These are phyloP conservation scores for Hemaris fuciformis DNA, from an alignment of 2,888 invertebrate genomes.

Conservation along the genomic window DNA sequence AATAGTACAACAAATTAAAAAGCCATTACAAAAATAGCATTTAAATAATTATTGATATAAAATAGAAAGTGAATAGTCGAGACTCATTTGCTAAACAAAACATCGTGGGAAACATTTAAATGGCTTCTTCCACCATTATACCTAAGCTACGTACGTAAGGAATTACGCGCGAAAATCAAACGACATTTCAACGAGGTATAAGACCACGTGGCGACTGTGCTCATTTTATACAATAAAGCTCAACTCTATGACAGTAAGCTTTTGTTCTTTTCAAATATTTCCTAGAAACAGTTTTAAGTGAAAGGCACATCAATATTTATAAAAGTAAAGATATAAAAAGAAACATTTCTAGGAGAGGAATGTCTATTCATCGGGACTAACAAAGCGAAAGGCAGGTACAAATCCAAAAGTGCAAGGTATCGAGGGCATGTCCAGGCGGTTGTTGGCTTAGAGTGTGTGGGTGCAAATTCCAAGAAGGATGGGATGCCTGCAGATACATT, in stretches of 20 bases:
- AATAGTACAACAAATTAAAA: not conserved
- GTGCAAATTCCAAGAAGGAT: constrained; percentile 76
- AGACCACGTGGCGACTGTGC: constrained; percentile 54
- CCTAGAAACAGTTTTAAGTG: too few relatives aligned
- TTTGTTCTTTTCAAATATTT: too few relatives aligned
- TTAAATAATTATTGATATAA: constrained; percentile 7
- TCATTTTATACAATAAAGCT: not conserved
- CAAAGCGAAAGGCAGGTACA: constrained; percentile 1
- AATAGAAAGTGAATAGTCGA: constrained; percentile 1
- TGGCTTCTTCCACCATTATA: constrained; percentile 9
- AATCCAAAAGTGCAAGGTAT: constrained; percentile 14
- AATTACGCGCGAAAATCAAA: constrained; percentile 50
- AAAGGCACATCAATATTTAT: not conserved
- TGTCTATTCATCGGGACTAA: not conserved
- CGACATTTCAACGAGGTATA: constrained; percentile 43
- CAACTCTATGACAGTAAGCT: not conserved
- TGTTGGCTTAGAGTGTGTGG: constrained; percentile 54
- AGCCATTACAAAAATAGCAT: constrained; percentile 7
- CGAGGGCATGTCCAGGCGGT: constrained; percentile 36
- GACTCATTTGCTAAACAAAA: not conserved
- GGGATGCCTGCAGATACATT: constrained; percentile 62
- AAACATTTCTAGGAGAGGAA: not conserved
- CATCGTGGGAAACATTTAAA: constrained; percentile 12
- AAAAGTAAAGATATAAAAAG: not conserved
- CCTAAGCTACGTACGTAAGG: not conserved